Conservation (phyloP, 2,113 vertebrate genomes). For the Python bivittatus region DNA sequence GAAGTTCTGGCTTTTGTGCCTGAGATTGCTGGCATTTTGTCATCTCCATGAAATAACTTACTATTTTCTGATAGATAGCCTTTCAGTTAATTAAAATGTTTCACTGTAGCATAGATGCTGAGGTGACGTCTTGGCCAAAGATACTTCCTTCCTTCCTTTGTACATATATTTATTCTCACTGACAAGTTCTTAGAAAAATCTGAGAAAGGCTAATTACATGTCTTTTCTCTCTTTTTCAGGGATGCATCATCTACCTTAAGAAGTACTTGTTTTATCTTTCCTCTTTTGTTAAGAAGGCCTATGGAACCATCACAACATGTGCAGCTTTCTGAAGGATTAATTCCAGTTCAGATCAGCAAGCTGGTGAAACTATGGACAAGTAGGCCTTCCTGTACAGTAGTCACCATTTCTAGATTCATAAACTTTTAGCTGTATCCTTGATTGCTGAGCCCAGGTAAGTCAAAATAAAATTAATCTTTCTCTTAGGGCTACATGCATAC, state of each 20-base stretch:
- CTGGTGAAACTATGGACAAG: slow-evolving; percentile 25
- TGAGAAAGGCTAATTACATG: slow-evolving; percentile 49
- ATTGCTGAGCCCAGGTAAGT: background rate
- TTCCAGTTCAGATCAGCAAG: slow-evolving; percentile 32
- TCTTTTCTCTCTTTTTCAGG: slow-evolving; percentile 34
- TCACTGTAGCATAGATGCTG: background rate
- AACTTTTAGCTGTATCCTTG: slow-evolving; percentile 12
- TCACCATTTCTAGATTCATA: background rate
- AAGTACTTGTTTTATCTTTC: background rate
- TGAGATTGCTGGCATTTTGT: slow-evolving; percentile 20
- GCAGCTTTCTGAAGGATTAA: slow-evolving; percentile 45
- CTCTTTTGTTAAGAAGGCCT: slow-evolving; percentile 34
- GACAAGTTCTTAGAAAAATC: background rate
- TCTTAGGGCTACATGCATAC: background rate
- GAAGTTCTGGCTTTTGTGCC: background rate
- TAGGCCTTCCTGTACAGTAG: slow-evolving; percentile 5
- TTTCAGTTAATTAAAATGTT: slow-evolving; percentile 39
- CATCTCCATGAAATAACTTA: slow-evolving; percentile 18
- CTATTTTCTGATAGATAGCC: slow-evolving; percentile 15
- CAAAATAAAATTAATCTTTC: slow-evolving; percentile 14
- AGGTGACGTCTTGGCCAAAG: slow-evolving; percentile 9
- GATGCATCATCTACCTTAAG: slow-evolving; percentile 3
- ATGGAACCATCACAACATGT: slow-evolving; percentile 34
- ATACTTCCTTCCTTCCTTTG: background rate
- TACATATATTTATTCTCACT: background rate